A percentile compares a stretch with the other conserved stretches of the same genome.
Conservation (phyloP, 2,888 invertebrate genomes). For the Pseudococcus viburni region DNA sequence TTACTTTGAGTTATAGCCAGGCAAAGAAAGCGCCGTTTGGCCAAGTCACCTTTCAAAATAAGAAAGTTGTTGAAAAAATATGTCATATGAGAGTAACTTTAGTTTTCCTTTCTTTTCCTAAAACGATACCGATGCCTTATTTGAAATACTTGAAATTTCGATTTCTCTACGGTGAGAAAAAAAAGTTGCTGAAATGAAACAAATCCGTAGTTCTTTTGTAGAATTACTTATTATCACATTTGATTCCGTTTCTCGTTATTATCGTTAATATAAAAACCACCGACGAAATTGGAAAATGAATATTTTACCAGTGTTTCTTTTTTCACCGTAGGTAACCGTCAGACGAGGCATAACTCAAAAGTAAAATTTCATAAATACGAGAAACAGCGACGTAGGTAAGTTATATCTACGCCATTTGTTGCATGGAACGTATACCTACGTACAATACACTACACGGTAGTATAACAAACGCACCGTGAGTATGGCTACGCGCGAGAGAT, state of each 20-base stretch:
- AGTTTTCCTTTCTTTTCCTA: background rate
- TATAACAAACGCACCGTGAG: background rate
- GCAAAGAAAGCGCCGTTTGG: background rate
- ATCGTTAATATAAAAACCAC: background rate
- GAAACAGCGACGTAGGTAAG: background rate
- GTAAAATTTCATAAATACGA: constrained; percentile 40
- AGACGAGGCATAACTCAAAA: background rate
- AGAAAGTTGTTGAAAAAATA: constrained; percentile 21
- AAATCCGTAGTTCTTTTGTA: background rate
- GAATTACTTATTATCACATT: constrained; percentile 1
- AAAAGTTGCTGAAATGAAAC: background rate
- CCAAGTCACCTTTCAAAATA: constrained; percentile 15
- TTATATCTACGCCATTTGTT: constrained; percentile 35
- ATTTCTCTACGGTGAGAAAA: background rate
- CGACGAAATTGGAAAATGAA: constrained; percentile 46
- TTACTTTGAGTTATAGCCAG: background rate
- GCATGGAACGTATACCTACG: background rate
- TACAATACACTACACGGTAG: too few species aligned
- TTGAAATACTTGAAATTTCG: background rate
- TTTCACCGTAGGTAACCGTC: background rate
- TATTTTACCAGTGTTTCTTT: background rate
- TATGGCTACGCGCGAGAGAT: background rate
- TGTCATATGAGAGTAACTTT: background rate
- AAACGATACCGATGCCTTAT: constrained; percentile 15
- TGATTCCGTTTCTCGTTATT: background rate